A percentile compares a stretch with the other conserved stretches of the same genome.
phyloP scores from a whole-genome alignment of 2,113 vertebrate species.

The Isichthys henryi region DNA sequence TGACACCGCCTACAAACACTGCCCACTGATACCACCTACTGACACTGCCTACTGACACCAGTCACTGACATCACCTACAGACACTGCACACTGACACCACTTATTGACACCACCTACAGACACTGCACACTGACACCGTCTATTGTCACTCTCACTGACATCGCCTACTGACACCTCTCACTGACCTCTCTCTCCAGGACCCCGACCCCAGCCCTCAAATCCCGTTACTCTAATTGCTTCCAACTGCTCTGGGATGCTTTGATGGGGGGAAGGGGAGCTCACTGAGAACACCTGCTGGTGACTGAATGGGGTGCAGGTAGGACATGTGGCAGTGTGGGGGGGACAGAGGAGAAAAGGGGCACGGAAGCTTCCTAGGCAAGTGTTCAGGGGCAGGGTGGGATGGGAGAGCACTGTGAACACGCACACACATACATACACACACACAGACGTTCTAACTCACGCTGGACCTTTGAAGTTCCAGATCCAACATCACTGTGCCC shows the following conservation, averaged over 20 bases:
- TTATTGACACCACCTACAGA: conserved; percentile 42
- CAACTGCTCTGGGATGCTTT: conserved; percentile 65
- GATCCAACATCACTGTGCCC: neutral
- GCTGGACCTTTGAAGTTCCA: neutral
- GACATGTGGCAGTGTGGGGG: conserved; percentile 20
- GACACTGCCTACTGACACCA: no score
- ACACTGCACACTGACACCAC: neutral
- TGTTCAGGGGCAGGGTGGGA: neutral
- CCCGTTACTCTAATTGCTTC: conserved; percentile 71
- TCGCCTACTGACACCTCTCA: no score
- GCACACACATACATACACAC: neutral
- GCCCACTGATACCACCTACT: no score
- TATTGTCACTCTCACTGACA: no score
- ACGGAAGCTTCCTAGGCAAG: neutral
- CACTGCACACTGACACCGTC: no score
- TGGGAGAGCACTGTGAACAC: neutral
- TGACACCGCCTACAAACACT: conserved; percentile 30
- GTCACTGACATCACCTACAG: no score
- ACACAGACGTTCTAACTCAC: neutral
- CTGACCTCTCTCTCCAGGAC: no score
- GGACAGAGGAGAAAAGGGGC: neutral
- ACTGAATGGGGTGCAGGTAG: conserved; percentile 56
- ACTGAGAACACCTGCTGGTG: conserved; percentile 61
- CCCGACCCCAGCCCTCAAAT: conserved; percentile 5
- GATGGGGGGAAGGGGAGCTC: conserved; percentile 56